phyloP scores from a whole-genome alignment of 2,113 vertebrate genomes.

The Ceyx cyanopectus region DNA sequence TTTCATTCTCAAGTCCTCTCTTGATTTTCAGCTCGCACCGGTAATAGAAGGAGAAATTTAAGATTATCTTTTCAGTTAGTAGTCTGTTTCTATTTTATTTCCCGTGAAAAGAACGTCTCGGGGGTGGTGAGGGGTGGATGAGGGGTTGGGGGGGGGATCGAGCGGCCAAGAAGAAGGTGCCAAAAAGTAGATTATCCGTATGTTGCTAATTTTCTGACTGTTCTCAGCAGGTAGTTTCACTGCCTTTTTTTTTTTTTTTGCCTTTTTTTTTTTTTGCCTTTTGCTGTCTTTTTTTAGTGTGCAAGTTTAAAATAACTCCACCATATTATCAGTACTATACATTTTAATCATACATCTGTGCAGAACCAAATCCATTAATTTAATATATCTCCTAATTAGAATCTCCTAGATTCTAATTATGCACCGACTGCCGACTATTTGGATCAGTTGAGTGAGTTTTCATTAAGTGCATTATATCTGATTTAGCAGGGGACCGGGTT shows the following conservation, averaged over 20 bases:
- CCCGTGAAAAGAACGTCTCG: background rate
- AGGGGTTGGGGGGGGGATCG: too few species aligned
- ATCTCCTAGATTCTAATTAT: background rate
- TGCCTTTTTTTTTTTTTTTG: background rate
- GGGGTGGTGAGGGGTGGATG: too few species aligned
- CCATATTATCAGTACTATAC: slow-evolving; percentile 10
- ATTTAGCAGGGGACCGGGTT: background rate
- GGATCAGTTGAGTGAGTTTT: slow-evolving; percentile 36
- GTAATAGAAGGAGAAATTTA: slow-evolving; percentile 9
- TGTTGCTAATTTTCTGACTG: slow-evolving; percentile 34
- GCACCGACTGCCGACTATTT: background rate
- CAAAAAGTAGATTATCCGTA: background rate
- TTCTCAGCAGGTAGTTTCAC: background rate
- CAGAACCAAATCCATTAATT: slow-evolving; percentile 38
- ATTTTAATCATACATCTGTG: slow-evolving; percentile 36
- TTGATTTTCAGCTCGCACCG: slow-evolving; percentile 11
- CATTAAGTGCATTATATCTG: background rate
- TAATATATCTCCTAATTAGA: background rate
- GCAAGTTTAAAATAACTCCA: slow-evolving; percentile 15
- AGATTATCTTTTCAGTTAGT: background rate
- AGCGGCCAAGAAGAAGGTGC: background rate
- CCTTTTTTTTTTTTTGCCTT: too few species aligned
- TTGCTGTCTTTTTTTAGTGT: background rate
- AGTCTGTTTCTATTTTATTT: background rate
- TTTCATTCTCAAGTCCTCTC: slow-evolving; percentile 40